Evolutionary conservation across 2,888 invertebrate species (phyloP).

Genomic region (Lydus trimaculatus): DNA sequence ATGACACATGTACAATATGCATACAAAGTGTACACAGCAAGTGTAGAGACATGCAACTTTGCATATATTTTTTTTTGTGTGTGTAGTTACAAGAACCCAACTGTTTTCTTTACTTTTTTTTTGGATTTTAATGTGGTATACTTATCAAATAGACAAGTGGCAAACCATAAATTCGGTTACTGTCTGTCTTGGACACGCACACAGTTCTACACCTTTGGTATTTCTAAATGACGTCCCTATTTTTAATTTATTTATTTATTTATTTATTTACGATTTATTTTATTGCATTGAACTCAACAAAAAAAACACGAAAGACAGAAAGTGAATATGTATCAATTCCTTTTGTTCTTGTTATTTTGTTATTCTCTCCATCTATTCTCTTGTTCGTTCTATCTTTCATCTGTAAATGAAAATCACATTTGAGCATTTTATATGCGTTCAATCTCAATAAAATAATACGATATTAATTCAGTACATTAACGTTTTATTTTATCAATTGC

Average conservation of each 20-base stretch:
- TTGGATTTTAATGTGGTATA: neutral
- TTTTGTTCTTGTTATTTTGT: neutral
- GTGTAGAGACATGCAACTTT: neutral
- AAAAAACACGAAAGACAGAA: neutral
- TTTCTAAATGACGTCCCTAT: neutral
- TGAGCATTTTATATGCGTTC: conserved; percentile 42
- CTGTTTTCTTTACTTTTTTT: neutral
- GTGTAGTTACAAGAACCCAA: neutral
- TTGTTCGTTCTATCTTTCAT: neutral
- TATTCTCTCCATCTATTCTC: neutral
- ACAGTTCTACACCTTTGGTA: too few relatives aligned
- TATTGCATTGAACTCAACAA: neutral
- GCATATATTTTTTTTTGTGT: neutral
- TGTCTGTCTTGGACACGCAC: too few relatives aligned
- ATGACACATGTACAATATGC: neutral
- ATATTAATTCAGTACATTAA: conserved; percentile 54
- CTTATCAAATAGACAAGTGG: neutral
- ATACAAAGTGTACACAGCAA: neutral
- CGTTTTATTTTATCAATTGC: conserved; percentile 43
- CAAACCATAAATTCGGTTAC: too few relatives aligned
- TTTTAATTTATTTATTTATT: too few relatives aligned
- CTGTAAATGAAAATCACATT: neutral
- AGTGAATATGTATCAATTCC: neutral
- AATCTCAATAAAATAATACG: conserved; percentile 49
- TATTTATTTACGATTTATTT: neutral